Conservation (phyloP, 2,888 invertebrate species). For the Erebia aethiops region DNA sequence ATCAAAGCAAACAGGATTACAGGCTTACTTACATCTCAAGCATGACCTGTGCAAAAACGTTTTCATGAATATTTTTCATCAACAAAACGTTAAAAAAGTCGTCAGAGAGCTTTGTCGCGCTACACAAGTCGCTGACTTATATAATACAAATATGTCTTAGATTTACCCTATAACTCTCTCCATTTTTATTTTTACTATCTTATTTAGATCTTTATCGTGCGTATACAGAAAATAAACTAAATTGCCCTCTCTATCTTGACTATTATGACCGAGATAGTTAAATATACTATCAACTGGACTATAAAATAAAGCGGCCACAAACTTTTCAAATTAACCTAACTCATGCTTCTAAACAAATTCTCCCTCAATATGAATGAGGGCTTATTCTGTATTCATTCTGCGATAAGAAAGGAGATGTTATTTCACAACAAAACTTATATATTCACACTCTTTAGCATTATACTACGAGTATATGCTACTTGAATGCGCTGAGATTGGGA, state of each 20-base stretch:
- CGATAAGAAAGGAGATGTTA: neutral
- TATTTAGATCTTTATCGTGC: too few relatives aligned
- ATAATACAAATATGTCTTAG: too few relatives aligned
- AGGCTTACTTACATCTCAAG: neutral
- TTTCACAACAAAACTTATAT: neutral
- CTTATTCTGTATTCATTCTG: neutral
- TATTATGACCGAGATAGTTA: slow-evolving; percentile 7
- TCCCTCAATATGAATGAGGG: slow-evolving; percentile 30
- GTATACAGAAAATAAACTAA: slow-evolving; percentile 3
- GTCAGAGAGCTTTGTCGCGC: too few relatives aligned
- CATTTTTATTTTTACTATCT: too few relatives aligned
- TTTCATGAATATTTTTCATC: too few relatives aligned
- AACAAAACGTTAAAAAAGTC: too few relatives aligned
- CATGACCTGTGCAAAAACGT: too few relatives aligned
- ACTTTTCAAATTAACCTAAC: slow-evolving; percentile 12
- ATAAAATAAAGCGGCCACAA: slow-evolving; percentile 12
- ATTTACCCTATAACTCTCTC: too few relatives aligned
- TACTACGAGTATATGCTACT: too few relatives aligned
- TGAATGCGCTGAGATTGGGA: too few relatives aligned
- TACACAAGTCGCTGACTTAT: too few relatives aligned
- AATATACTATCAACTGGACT: slow-evolving; percentile 14
- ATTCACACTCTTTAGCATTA: neutral
- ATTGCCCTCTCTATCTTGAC: slow-evolving; percentile 15
- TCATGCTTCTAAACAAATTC: slow-evolving; percentile 21
- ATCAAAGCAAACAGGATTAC: too few relatives aligned